Evolutionary conservation across 2,113 vertebrate genomes (phyloP), one percentile per base, ranked within the genome.

Genomic region (Ellobius talpinus): DNA sequence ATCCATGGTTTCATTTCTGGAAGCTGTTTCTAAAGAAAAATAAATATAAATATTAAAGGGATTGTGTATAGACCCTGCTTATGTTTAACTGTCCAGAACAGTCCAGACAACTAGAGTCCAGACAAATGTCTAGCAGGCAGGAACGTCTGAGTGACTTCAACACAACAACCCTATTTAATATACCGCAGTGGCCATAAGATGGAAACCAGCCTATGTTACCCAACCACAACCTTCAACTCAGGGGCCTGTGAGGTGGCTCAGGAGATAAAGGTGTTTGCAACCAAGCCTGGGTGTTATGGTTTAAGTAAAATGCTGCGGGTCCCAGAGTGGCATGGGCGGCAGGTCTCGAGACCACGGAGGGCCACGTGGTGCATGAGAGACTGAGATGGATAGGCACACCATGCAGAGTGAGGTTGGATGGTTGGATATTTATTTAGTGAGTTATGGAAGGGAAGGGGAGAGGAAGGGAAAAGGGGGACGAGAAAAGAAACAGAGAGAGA

Each of bases 11-110:
- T 89, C 55, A 81, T 72, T 89, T 85, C 81, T 87, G 76, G 63
- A 55, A 87, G 87, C 82, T 0, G 3, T 65, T 92, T 91, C 91
- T 94, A 58, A 96, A 95, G n/a, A 90, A 78, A 91, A 61, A 76
- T 50, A 74, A 91, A 85, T 88, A 76, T 50, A 74, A 91, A 85
- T 88, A 86, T 19, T 89, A 72, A 93, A 85, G 61, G 8, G 4
- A 45, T 94, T 84, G 4, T 55, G 39, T 72, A 47, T 31, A 87
- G n/a, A 81, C 89, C 89, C 87, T 95, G 50, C 65, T 84, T 84
- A 58, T 84, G 42, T 58, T 68, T 36, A 94, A 79, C 84, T 96
- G 58, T 91, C 61, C 65, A 45, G 36, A 93, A 86, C 4, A 63
- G 84, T 55, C 0, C 7, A 6, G 16, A 90, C 55, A 82, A 29